These are phyloP conservation scores for Melanchra persicariae DNA, from an alignment of 2,888 invertebrate genomes.

Conservation along the genomic window DNA sequence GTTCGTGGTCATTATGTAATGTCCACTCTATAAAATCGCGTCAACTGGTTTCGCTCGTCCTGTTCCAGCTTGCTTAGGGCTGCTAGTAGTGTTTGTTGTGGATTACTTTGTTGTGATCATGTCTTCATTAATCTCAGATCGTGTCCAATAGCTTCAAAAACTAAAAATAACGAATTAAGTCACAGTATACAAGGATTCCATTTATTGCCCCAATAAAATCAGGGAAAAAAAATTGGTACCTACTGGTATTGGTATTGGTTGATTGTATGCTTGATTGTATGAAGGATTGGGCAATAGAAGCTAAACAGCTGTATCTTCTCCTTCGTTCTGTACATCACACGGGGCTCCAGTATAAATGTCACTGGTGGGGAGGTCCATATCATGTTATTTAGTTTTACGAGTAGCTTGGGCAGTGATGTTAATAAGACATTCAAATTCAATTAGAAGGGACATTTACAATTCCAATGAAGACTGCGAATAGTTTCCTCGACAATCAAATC, in stretches of 20 bases:
- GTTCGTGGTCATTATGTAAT: conserved; percentile 83
- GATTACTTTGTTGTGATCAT: conserved; percentile 6
- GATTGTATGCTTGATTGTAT: background rate
- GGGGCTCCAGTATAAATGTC: background rate
- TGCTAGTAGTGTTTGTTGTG: conserved; percentile 54
- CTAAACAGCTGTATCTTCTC: background rate
- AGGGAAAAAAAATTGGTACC: background rate
- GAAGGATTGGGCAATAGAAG: too few species aligned
- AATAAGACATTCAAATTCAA: background rate
- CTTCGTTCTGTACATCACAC: background rate
- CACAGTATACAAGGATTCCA: too few species aligned
- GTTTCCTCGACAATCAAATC: conserved; percentile 18
- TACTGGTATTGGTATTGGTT: too few species aligned
- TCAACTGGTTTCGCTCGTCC: conserved; percentile 82
- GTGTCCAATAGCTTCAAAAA: background rate
- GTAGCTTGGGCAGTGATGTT: background rate
- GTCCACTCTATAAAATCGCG: conserved; percentile 86
- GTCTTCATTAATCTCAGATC: background rate
- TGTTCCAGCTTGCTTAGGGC: conserved; percentile 67
- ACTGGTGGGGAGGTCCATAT: too few species aligned
- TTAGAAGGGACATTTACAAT: background rate
- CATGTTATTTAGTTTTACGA: background rate
- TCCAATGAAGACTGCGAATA: background rate
- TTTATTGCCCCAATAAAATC: too few species aligned
- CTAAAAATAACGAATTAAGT: background rate